Evolutionary conservation across 2,888 invertebrate genomes (phyloP).

Genomic region (Chymomyza fuscimana): DNA sequence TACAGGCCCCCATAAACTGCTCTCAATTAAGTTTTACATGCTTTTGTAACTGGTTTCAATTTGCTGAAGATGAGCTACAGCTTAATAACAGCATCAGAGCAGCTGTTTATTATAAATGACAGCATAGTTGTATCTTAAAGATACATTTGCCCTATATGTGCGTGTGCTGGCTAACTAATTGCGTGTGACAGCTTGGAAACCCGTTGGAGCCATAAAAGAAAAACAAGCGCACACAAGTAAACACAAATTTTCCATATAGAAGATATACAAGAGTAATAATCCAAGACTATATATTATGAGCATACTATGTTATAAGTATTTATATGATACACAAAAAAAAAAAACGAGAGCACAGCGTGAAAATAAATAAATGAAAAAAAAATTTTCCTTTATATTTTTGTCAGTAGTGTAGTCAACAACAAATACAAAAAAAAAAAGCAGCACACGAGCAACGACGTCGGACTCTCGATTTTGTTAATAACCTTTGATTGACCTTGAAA

Average conservation of each 20-base stretch:
- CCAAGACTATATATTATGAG: neutral
- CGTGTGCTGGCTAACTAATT: neutral
- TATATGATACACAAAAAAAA: constrained; percentile 18
- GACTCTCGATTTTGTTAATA: constrained; percentile 60
- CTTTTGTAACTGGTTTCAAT: constrained; percentile 35
- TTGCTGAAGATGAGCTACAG: constrained; percentile 7
- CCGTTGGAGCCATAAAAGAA: neutral
- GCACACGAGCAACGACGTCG: neutral
- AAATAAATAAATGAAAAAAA: constrained; percentile 41
- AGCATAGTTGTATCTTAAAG: neutral
- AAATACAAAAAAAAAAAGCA: constrained; percentile 5
- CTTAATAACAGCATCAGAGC: neutral
- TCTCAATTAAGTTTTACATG: constrained; percentile 39
- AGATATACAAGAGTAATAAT: neutral
- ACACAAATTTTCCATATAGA: neutral
- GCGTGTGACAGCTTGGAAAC: neutral
- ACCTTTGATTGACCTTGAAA: constrained; percentile 76
- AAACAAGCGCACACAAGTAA: neutral
- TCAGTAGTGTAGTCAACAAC: constrained; percentile 16
- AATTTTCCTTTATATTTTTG: constrained; percentile 55
- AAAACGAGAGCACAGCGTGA: constrained; percentile 26
- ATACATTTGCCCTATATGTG: neutral
- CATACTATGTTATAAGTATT: neutral
- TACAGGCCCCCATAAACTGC: neutral
- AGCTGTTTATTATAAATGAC: neutral